Evolutionary conservation across 2,797 vertebrate species (phyloP), one percentile per base, ranked within the genome.

Genomic region (Poecilia velifera): DNA sequence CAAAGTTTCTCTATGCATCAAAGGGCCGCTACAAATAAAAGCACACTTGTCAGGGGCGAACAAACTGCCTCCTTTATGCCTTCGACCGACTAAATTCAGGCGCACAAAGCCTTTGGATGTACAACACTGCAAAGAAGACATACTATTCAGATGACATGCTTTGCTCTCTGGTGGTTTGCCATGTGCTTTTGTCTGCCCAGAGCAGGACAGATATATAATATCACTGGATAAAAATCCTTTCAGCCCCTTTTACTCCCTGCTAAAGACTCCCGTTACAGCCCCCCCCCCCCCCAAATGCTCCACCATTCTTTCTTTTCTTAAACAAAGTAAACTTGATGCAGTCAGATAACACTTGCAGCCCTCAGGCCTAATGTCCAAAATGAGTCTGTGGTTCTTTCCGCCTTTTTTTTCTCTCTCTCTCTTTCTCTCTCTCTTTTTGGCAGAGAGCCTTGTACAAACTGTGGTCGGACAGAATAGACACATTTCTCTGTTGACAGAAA

Each of bases 21-120:
- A 96, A 96, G 95, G 78, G 87, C 91, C 77, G 84, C 82, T 31
- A 75, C 92, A 95, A 95, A 96, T 96, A 96, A 96, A 96, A 96
- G 96, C 93, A 95, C 95, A 95, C 94, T 96, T 96, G 95, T 96
- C 93, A 95, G 94, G 93, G 93, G 92, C 78, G 95, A 96, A 96
- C 96, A 96, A 96, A 96, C 96, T 96, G 91, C 94, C 94, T 95
- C 93, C 93, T 95, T 96, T 96, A 94, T 96, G 92, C 90, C 82
- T 81, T 90, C 91, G 89, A 91, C 91, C 92, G 95, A 94, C 94
- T 94, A 95, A 95, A 96, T 94, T 94, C 94, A 89, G 88, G 70
- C 76, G 71, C 94, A 96, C 95, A 96, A 96, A 96, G 94, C 92
- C 94, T 87, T 93, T 95, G 94, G 94, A 96, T 96, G 96, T 96